Conservation (phyloP, 30 jellyfish, hydroid and myxozoan species). For the Pseudorhiza aurosa region DNA sequence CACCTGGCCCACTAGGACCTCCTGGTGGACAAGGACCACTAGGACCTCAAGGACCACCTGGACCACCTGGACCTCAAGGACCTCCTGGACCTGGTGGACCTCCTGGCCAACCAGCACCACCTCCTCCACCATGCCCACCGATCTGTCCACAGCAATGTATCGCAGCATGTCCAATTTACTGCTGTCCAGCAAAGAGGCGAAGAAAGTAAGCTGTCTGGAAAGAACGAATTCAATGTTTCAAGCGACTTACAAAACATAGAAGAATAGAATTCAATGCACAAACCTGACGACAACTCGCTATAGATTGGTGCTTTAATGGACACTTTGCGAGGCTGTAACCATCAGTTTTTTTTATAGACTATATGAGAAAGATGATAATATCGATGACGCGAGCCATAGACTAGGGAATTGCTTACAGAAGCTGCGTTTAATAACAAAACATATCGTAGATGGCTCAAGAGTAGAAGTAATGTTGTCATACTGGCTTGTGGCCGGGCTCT, state of each 20-base stretch:
- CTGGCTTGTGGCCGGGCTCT: no score
- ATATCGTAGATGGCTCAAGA: conserved; percentile 67
- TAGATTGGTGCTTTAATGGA: conserved; percentile 61
- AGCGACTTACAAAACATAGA: conserved; percentile 1
- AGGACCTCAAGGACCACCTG: conserved; percentile 78
- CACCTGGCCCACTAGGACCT: conserved; percentile 78
- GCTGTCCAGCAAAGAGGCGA: conserved; percentile 92
- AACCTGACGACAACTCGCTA: conserved; percentile 61
- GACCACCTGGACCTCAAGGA: conserved; percentile 83
- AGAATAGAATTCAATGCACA: conserved; percentile 38
- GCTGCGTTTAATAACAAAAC: conserved; percentile 24
- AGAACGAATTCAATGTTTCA: conserved; percentile 56
- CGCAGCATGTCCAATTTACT: conserved; percentile 86
- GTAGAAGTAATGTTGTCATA: no score
- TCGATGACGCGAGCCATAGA: conserved; percentile 49
- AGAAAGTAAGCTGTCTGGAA: conserved; percentile 34
- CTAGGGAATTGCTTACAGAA: conserved; percentile 24
- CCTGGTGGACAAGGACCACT: conserved; percentile 76
- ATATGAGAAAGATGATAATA: conserved; percentile 40
- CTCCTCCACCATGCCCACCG: conserved; percentile 93
- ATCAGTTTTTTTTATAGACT: conserved; percentile 42
- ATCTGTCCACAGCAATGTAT: conserved; percentile 80
- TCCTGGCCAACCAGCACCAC: conserved; percentile 94
- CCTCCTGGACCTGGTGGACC: conserved; percentile 89
- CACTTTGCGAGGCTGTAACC: conserved; percentile 69